These are phyloP conservation scores for Orthosia gothica DNA, from an alignment of 2,888 invertebrate species.

Conservation along the genomic window DNA sequence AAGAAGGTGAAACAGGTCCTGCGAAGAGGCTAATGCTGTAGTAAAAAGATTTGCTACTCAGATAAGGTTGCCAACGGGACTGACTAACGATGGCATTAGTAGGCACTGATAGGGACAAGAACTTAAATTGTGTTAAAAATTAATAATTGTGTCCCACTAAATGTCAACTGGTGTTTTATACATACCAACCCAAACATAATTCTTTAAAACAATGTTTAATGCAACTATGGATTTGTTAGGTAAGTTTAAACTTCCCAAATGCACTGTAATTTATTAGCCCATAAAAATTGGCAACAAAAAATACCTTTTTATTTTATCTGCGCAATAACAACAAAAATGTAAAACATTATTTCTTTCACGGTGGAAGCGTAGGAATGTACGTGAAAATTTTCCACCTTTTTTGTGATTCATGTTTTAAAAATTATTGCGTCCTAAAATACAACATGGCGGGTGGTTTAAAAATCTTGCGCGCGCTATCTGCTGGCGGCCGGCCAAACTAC, in stretches of 20 bases:
- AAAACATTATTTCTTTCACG: conserved; percentile 66
- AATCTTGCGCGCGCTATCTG: conserved; percentile 87
- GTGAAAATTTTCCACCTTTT: conserved; percentile 78
- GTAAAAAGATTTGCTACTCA: too few relatives aligned
- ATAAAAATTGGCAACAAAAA: conserved; percentile 62
- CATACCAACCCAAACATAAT: not conserved
- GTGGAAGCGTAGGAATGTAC: conserved; percentile 70
- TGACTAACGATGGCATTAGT: not conserved
- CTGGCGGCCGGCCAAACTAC: conserved; percentile 89
- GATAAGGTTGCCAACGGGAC: not conserved
- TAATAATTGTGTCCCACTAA: not conserved
- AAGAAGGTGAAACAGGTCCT: not conserved
- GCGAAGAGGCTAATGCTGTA: not conserved
- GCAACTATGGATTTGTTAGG: not conserved
- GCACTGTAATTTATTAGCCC: conserved; percentile 52
- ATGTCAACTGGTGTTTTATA: not conserved
- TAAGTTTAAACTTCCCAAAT: conserved; percentile 19
- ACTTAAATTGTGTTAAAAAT: not conserved
- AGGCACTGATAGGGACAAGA: not conserved
- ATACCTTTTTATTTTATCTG: conserved; percentile 35
- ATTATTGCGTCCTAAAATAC: conserved; percentile 87
- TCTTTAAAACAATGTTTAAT: not conserved
- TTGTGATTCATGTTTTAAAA: conserved; percentile 87
- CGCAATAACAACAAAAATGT: conserved; percentile 62
- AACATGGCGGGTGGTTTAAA: conserved; percentile 82